Evolutionary conservation across 2,113 vertebrate genomes (phyloP).

Genomic region (Charina bottae): DNA sequence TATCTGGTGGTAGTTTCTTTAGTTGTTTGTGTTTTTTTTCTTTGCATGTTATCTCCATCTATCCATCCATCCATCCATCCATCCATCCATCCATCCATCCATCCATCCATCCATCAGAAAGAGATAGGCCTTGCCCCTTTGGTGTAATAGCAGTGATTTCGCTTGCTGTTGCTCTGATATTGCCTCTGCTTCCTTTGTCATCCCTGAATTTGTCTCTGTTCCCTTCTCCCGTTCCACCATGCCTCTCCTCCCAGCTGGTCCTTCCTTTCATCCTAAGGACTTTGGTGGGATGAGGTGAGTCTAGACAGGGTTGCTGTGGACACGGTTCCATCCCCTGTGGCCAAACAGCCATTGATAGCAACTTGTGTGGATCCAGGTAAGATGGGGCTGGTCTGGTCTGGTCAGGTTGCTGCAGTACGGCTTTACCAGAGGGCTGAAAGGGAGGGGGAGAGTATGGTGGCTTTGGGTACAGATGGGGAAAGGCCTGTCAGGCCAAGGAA

Average conservation of each 20-base stretch:
- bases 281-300: background rate
- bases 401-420: background rate
- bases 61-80: too few relatives aligned
- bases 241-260: background rate
- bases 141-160: background rate
- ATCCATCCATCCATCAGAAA: too few relatives aligned
- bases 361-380: background rate
- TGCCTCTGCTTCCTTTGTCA: background rate
- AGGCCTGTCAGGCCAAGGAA: background rate
- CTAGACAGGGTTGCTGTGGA: background rate
- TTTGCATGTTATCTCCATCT: too few relatives aligned
- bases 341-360: background rate
- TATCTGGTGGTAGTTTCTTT: too few relatives aligned
- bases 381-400: background rate
- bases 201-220: background rate
- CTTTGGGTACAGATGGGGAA: background rate
- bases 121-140: background rate
- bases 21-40: too few relatives aligned
- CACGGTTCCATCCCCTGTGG: background rate
- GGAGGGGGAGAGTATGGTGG: too few relatives aligned
- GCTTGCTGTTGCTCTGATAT: background rate
- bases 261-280: background rate
- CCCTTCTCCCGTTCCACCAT: background rate
- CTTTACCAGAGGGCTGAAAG: background rate
- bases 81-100: too few relatives aligned